Percentiles rank a stretch among this genome's conserved stretches.
These are phyloP conservation scores for Drosophila fungiperda DNA, from an alignment of 2,888 invertebrate species.

Conservation along the genomic window DNA sequence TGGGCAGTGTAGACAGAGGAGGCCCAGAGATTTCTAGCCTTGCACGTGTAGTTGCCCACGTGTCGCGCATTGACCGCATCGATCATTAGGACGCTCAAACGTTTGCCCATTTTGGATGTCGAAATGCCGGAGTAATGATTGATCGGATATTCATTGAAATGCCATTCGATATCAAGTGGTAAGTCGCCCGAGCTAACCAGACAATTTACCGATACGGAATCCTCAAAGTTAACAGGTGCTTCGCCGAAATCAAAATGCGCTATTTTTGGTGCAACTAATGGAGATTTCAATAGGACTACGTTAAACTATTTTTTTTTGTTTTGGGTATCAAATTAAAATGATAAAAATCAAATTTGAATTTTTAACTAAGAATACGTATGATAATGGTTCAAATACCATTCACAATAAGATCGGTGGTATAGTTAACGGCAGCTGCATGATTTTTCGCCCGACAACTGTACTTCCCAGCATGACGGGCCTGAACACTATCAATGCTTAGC, in stretches of 20 bases:
- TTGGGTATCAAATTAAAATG: slow-evolving; percentile 12
- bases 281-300: slow-evolving; percentile 3
- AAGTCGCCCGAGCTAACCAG: slow-evolving; percentile 91
- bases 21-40: slow-evolving; percentile 88
- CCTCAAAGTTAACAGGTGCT: slow-evolving; percentile 86
- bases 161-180: slow-evolving; percentile 90
- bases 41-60: slow-evolving; percentile 90
- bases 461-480: slow-evolving; percentile 89
- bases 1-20: slow-evolving; percentile 87
- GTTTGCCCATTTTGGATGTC: slow-evolving; percentile 86
- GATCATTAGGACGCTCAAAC: slow-evolving; percentile 88
- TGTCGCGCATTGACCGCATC: slow-evolving; percentile 88
- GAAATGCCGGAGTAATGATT: slow-evolving; percentile 85
- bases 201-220: slow-evolving; percentile 89
- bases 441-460: slow-evolving; percentile 91
- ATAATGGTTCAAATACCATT: slow-evolving; percentile 86
- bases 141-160: slow-evolving; percentile 86
- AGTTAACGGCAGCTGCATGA: slow-evolving; percentile 89
- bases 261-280: slow-evolving; percentile 91
- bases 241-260: slow-evolving; percentile 90
- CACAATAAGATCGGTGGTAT: slow-evolving; percentile 89
- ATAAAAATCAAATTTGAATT: slow-evolving; percentile 16
- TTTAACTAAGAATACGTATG: not conserved
- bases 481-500: slow-evolving; percentile 88
- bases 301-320: not conserved